phyloP scores from a whole-genome alignment of 2,888 invertebrate genomes.

The Eurytoma adleriae region DNA sequence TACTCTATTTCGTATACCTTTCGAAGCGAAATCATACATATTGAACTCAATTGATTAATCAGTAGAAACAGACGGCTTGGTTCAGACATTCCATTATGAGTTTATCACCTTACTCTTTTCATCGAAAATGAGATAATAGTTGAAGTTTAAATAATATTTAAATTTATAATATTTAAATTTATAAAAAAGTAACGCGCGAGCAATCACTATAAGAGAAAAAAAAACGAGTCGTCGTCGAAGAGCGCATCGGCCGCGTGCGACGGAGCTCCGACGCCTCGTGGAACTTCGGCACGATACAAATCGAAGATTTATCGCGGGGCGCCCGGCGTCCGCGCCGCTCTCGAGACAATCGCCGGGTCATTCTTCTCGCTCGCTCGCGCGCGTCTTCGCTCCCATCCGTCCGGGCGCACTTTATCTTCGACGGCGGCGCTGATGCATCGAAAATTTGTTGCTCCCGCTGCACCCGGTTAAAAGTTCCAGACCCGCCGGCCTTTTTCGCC shows the following conservation, averaged over 20 bases:
- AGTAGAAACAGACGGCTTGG: no score
- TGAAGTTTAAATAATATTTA: no score
- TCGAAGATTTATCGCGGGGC: slow-evolving; percentile 49
- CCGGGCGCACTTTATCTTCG: slow-evolving; percentile 39
- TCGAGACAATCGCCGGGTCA: slow-evolving; percentile 26
- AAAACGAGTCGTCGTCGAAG: not conserved
- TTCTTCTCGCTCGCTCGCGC: not conserved
- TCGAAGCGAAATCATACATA: no score
- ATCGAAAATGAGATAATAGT: no score
- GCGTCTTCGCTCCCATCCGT: slow-evolving; percentile 18
- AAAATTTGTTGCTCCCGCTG: slow-evolving; percentile 35
- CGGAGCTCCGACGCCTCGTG: not conserved
- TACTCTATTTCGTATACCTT: no score
- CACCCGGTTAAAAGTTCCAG: slow-evolving; percentile 16
- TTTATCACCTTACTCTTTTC: no score
- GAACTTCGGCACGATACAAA: slow-evolving; percentile 37
- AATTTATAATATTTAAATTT: no score
- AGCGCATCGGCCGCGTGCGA: no score
- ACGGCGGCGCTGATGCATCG: slow-evolving; percentile 23
- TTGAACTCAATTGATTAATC: no score
- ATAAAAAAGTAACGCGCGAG: not conserved
- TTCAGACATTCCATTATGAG: no score
- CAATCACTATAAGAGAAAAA: not conserved
- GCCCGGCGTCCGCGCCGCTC: slow-evolving; percentile 13
- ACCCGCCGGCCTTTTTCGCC: not conserved